Base-by-base conservation (phyloP, 2,113 vertebrate species). In the Eleginops maclovinus region DNA sequence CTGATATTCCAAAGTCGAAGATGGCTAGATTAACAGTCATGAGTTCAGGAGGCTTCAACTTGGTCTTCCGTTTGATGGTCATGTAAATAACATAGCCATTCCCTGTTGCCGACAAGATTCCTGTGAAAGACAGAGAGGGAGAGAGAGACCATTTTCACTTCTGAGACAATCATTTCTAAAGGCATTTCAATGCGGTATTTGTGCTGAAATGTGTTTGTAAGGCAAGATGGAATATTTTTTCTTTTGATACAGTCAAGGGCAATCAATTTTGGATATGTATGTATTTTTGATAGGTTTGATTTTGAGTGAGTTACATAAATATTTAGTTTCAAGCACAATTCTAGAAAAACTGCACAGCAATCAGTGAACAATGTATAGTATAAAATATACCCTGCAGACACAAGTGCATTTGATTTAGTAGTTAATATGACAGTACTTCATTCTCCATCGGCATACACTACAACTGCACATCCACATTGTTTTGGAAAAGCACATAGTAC, bases 1-100 rank as follows among this genome's bases (percentile, higher is more conserved):
- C 97, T 97, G 97, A 97, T 90, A 99, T 98, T 15, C 98, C 97
- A 86, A 99, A 95, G 89, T 99, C 98, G 73, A 97, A 98, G 79
- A 99, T 83, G 46, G 97, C 97, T 61, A 99, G 91, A 92, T 99
- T 99, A 76, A 98, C 93, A 2, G 96, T 99, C 97, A 99, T 97
- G 82, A 99, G 94, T 91, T 99, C 97, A 19, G 97, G 96, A 16
- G 97, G 97, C 88, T 94, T 96, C 88, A 99, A 77, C 89, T 99
- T 99, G 87, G 95, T 96, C 92, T 97, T 98, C 69, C 96, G 84
- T 91, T 93, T 97, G 87, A 93, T 89, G 69, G 95, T 95, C 94
- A 95, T 96, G 81, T 95, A 97, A 84, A 99, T 94, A 90, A 99
- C 97, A 66, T 97, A 99, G 12, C 98, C 97, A 50, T 99, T 99